Conservation (phyloP, 2,797 vertebrate genomes). For the Pristis pectinata region DNA sequence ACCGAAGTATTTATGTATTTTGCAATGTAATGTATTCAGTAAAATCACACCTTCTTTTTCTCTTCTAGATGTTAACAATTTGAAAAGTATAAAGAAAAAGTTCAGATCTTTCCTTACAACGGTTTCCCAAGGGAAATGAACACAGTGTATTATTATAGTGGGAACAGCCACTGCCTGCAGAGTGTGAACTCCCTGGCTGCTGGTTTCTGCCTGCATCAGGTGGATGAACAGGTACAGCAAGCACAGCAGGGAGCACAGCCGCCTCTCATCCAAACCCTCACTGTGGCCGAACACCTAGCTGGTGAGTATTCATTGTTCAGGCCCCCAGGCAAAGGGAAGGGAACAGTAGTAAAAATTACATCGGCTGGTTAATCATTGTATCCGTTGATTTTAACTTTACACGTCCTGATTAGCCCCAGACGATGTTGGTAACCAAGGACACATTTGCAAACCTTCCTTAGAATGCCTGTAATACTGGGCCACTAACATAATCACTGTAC, state of each 20-base stretch:
- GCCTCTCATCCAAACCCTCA: conserved; percentile 47
- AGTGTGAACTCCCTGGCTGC: conserved; percentile 47
- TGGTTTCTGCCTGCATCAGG: conserved; percentile 57
- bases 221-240: conserved; percentile 55
- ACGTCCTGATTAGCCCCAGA: no score
- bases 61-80: neutral
- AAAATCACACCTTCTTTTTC: neutral
- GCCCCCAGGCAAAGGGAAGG: neutral
- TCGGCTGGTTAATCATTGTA: neutral
- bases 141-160: conserved; percentile 47
- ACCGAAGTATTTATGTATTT: neutral
- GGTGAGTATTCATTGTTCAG: conserved; percentile 50
- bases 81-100: neutral
- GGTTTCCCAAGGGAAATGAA: neutral
- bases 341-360: no score
- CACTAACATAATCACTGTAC: neutral
- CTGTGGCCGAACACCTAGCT: conserved; percentile 64
- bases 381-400: neutral
- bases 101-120: neutral
- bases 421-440: neutral
- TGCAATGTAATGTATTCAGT: neutral
- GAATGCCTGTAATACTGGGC: neutral
- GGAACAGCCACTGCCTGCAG: conserved; percentile 48
- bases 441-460: neutral
- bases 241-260: conserved; percentile 46